Evolutionary conservation across 2,888 invertebrate genomes (phyloP).

Genomic region (Dolomedes plantarius): DNA sequence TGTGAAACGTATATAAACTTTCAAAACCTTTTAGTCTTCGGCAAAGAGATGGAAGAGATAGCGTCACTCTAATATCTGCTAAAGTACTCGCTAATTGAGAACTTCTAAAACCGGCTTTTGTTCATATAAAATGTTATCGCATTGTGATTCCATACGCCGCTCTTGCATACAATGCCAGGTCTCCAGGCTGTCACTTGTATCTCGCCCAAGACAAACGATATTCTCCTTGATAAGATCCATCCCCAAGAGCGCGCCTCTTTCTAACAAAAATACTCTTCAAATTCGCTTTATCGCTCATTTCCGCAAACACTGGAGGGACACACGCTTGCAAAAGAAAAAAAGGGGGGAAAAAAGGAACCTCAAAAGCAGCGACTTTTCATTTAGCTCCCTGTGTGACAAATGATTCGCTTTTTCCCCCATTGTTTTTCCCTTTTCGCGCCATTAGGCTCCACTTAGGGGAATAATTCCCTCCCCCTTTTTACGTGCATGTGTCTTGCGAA

Average conservation of each 20-base stretch:
- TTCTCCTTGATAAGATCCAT: neutral
- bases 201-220: neutral
- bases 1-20: too few relatives aligned
- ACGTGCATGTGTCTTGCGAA: neutral
- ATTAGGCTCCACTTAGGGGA: conserved; percentile 51
- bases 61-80: neutral
- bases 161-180: too few relatives aligned
- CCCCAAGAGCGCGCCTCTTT: neutral
- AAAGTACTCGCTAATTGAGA: neutral
- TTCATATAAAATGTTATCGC: neutral
- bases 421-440: conserved; percentile 52
- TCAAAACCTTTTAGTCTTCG: too few relatives aligned
- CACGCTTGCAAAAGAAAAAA: neutral
- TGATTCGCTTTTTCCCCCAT: conserved; percentile 44
- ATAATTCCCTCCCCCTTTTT: neutral
- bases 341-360: neutral
- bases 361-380: conserved; percentile 8
- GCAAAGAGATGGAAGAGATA: neutral
- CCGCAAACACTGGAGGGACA: neutral
- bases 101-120: neutral
- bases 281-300: neutral
- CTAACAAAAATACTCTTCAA: neutral
- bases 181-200: neutral
- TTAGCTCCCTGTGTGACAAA: conserved; percentile 41
- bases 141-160: neutral